Conservation (phyloP, 2,113 vertebrate species). For the Machaerirhynchus nigripectus region DNA sequence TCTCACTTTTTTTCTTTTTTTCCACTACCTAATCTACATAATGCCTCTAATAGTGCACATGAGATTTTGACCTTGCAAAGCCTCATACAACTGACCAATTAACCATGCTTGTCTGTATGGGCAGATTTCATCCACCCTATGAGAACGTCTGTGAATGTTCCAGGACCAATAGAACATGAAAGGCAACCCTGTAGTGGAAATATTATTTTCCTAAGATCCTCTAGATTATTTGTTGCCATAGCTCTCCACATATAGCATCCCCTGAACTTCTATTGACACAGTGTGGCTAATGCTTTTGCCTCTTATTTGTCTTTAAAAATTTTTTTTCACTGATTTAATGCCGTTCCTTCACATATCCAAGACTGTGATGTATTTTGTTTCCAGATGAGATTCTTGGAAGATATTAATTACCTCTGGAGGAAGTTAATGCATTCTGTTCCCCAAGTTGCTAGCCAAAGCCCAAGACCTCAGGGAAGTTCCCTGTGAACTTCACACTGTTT, state of each 20-base stretch:
- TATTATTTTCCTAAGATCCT: background rate
- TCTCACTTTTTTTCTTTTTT: background rate
- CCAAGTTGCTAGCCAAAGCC: background rate
- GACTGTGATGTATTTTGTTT: background rate
- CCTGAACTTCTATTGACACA: background rate
- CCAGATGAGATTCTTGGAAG: background rate
- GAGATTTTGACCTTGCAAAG: background rate
- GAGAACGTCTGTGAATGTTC: background rate
- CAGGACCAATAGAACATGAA: background rate
- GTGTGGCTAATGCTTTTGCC: fast-evolving
- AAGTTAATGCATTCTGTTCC: background rate
- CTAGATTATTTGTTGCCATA: background rate
- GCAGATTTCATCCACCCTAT: background rate
- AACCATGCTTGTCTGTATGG: background rate
- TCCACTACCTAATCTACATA: background rate
- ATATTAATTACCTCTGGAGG: background rate
- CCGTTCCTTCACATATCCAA: background rate
- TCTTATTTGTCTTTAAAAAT: background rate
- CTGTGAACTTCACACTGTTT: background rate
- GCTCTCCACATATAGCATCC: fast-evolving
- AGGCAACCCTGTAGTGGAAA: background rate
- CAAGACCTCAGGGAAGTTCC: background rate
- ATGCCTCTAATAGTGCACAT: background rate
- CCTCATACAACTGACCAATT: background rate
- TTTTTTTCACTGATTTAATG: background rate